Conservation (phyloP, 2,888 invertebrate genomes). For the Syrphus vitripennis region DNA sequence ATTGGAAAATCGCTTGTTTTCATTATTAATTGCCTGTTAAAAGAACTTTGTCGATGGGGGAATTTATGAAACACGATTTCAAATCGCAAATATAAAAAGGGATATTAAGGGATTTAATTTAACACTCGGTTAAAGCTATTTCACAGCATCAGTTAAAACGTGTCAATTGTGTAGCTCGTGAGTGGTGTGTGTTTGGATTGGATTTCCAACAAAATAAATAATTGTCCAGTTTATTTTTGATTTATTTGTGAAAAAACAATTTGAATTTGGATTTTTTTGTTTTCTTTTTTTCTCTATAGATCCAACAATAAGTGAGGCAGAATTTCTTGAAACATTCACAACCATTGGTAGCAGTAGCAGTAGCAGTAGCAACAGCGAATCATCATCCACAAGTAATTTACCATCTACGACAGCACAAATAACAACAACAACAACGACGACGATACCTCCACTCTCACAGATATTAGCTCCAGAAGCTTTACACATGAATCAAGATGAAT, state of each 20-base stretch:
- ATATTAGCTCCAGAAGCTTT: conserved; percentile 74
- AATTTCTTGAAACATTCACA: conserved; percentile 72
- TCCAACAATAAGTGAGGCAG: conserved; percentile 76
- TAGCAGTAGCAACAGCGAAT: conserved; percentile 12
- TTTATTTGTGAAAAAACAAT: conserved; percentile 5
- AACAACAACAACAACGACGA: conserved; percentile 57
- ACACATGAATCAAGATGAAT: conserved; percentile 76
- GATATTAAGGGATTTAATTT: background rate
- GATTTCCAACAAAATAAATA: background rate
- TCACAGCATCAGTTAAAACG: background rate
- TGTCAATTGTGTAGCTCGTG: conserved; percentile 6
- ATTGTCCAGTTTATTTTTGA: background rate
- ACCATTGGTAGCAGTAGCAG: conserved; percentile 41
- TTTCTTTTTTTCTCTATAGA: conserved; percentile 73
- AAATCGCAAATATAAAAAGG: background rate
- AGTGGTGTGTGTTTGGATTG: background rate
- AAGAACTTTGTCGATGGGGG: conserved; percentile 7
- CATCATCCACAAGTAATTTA: conserved; percentile 42
- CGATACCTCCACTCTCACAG: conserved; percentile 60
- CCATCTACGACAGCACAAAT: conserved; percentile 4
- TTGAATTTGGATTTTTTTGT: conserved; percentile 1
- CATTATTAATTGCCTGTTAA: conserved; percentile 62
- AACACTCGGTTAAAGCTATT: background rate
- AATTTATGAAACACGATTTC: background rate
- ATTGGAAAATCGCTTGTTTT: conserved; percentile 22